These are phyloP conservation scores for Cassiopea xamachana DNA, from an alignment of 30 jellyfish, hydroid and myxozoan genomes.

Conservation along the genomic window DNA sequence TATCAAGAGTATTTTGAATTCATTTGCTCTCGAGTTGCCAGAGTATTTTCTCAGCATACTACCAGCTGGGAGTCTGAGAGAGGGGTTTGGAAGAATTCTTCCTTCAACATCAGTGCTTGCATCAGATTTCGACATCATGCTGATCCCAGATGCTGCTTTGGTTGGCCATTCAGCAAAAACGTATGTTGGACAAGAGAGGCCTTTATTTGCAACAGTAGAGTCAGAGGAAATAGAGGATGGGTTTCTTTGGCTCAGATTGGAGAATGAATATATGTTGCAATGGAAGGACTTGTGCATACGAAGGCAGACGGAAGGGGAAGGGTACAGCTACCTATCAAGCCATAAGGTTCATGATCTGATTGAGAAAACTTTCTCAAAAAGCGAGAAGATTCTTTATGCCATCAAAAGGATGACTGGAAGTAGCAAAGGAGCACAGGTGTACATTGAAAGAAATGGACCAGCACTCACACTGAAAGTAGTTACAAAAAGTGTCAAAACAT, in stretches of 20 bases:
- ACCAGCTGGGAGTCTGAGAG: constrained; percentile 80
- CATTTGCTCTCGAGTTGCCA: constrained; percentile 50
- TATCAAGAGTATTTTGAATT: constrained; percentile 34
- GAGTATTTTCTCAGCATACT: constrained; percentile 58
- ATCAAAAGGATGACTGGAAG: neutral
- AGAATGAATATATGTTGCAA: constrained; percentile 50
- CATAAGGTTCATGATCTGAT: constrained; percentile 7
- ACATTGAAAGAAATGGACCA: constrained; percentile 52
- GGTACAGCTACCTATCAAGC: constrained; percentile 57
- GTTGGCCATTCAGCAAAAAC: constrained; percentile 16
- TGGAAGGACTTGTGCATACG: constrained; percentile 42
- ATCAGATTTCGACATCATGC: constrained; percentile 68
- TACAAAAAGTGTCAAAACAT: neutral
- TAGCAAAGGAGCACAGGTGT: neutral
- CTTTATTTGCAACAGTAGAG: constrained; percentile 37
- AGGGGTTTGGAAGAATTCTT: constrained; percentile 57
- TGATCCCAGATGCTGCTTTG: constrained; percentile 59
- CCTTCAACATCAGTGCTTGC: constrained; percentile 75
- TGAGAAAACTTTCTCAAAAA: constrained; percentile 6
- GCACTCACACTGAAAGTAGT: constrained; percentile 23
- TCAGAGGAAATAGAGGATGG: constrained; percentile 14
- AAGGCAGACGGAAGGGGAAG: constrained; percentile 45
- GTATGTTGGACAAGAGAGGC: constrained; percentile 17
- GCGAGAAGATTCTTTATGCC: neutral
- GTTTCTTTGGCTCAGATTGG: constrained; percentile 66